Percentiles rank a stretch among this genome's conserved stretches.
These are phyloP conservation scores for Drosophila pseudotakahashii DNA, from an alignment of 2,888 invertebrate species.

Conservation along the genomic window DNA sequence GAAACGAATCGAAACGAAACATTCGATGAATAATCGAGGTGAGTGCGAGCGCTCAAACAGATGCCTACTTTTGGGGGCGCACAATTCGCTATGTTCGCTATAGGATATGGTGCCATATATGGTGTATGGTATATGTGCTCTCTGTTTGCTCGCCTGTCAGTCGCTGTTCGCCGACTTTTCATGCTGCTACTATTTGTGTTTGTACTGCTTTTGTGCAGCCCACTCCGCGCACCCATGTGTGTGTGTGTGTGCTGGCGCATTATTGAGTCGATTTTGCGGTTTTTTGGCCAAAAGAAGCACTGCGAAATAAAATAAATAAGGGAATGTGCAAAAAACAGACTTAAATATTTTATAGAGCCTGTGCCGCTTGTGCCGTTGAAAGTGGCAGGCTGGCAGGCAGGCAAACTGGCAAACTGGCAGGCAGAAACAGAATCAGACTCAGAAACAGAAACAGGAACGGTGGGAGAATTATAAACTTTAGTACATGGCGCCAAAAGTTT, in stretches of 20 bases:
- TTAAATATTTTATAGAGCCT: constrained; percentile 54
- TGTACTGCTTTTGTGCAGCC: constrained; percentile 20
- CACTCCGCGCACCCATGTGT: constrained; percentile 8
- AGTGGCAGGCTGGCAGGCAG: constrained; percentile 1
- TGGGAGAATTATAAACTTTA: constrained; percentile 27
- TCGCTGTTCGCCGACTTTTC: constrained; percentile 31
- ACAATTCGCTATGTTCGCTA: background rate
- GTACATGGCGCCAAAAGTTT: constrained; percentile 19
- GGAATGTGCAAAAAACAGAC: constrained; percentile 33
- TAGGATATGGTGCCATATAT: background rate
- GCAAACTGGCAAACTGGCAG: too few relatives aligned
- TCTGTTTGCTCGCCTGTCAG: constrained; percentile 38
- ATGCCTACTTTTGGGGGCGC: constrained; percentile 60
- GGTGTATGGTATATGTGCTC: background rate
- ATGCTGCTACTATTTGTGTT: constrained; percentile 38
- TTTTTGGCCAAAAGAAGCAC: constrained; percentile 61
- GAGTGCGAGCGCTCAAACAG: constrained; percentile 35
- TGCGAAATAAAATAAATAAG: constrained; percentile 30
- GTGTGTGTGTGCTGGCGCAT: constrained; percentile 65
- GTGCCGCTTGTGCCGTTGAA: constrained; percentile 3
- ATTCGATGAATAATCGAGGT: constrained; percentile 69
- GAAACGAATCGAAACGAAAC: constrained; percentile 46
- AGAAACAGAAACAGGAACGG: background rate
- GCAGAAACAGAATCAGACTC: background rate
- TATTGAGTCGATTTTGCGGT: constrained; percentile 75